A percentile compares a stretch with the other conserved stretches of the same genome.
Evolutionary conservation across 2,797 vertebrate genomes (phyloP).

Genomic region (Parambassis ranga): DNA sequence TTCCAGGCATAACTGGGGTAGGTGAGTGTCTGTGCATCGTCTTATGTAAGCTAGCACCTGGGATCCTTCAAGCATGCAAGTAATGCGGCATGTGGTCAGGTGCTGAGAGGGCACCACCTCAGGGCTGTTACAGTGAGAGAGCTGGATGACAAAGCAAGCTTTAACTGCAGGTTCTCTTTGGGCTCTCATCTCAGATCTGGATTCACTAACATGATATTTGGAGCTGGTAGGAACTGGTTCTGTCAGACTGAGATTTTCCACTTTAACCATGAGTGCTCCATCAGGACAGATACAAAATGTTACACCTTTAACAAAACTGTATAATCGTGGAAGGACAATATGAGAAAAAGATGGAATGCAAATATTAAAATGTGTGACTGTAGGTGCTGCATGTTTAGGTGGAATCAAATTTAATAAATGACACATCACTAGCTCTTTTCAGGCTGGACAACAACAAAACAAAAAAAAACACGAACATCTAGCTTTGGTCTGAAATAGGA

Average conservation of each 20-base stretch:
- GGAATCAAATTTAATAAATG: no score
- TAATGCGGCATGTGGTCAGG: constrained; percentile 61
- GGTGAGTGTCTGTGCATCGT: constrained; percentile 45
- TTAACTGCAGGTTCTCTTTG: not conserved
- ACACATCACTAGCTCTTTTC: no score
- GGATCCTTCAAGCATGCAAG: constrained; percentile 62
- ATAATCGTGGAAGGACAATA: no score
- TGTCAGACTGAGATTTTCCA: no score
- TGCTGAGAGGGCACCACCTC: constrained; percentile 20
- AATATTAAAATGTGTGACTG: no score
- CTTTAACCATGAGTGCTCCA: not conserved
- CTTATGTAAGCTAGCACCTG: constrained; percentile 77
- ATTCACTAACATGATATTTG: not conserved
- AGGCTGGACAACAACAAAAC: no score
- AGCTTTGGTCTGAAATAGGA: no score
- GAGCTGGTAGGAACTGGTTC: not conserved
- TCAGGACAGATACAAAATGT: no score
- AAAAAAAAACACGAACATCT: no score
- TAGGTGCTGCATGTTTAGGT: no score
- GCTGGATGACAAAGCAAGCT: not conserved
- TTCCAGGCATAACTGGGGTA: constrained; percentile 74
- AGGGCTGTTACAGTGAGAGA: not conserved
- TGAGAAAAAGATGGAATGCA: no score
- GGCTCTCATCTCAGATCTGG: not conserved
- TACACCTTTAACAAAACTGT: no score